phyloP scores from a whole-genome alignment of 2,888 invertebrate genomes.

The Deroplatys truncata region DNA sequence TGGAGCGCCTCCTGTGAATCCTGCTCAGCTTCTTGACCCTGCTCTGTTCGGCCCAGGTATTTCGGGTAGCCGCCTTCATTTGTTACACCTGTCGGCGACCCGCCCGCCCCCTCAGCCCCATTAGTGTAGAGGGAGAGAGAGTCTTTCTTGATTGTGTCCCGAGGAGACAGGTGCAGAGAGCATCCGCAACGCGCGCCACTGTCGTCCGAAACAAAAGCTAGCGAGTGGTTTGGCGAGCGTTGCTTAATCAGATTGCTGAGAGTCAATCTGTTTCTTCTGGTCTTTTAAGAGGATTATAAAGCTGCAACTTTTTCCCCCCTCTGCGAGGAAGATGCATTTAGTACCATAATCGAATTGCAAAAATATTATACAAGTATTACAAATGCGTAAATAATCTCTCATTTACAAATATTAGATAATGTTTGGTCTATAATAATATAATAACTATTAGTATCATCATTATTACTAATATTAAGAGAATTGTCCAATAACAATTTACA shows the following conservation, averaged over 20 bases:
- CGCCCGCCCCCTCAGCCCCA: slow-evolving; percentile 21
- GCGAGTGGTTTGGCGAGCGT: background rate
- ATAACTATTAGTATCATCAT: too few species aligned
- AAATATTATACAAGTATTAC: too few species aligned
- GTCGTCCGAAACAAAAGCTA: background rate
- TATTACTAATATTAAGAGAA: too few species aligned
- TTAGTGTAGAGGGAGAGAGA: background rate
- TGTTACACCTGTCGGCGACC: slow-evolving; percentile 24
- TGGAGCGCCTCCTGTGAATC: background rate
- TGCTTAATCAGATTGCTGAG: background rate
- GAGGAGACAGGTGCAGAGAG: background rate
- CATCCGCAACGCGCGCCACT: background rate
- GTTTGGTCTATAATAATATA: too few species aligned
- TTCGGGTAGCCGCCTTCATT: slow-evolving; percentile 23
- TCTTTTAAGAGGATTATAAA: background rate
- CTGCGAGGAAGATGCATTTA: background rate
- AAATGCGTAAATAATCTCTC: too few species aligned
- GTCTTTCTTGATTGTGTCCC: slow-evolving; percentile 1
- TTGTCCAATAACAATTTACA: too few species aligned
- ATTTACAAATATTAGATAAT: too few species aligned
- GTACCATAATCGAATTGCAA: too few species aligned
- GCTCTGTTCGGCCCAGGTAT: slow-evolving; percentile 7
- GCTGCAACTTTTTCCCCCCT: background rate
- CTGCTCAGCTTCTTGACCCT: background rate
- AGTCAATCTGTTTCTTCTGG: background rate